These are phyloP conservation scores for Mus caroli DNA, from an alignment of 2,797 vertebrate genomes.

Conservation along the genomic window DNA sequence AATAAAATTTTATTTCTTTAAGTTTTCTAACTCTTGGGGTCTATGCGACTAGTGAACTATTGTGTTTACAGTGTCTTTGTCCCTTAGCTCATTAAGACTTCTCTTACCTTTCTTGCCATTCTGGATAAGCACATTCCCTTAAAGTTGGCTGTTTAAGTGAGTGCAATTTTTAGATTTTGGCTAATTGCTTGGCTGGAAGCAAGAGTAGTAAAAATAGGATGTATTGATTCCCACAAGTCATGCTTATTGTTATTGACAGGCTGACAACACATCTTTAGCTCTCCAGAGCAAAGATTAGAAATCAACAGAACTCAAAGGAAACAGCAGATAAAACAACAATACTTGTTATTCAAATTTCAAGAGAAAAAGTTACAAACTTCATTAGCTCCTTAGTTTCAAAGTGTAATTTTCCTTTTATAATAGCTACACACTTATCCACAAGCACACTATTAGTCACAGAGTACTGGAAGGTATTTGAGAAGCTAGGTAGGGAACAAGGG, in stretches of 20 bases:
- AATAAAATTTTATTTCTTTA: conserved; percentile 28
- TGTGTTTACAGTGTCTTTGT: not conserved
- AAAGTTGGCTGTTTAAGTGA: not conserved
- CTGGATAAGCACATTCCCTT: not conserved
- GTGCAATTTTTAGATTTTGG: not conserved
- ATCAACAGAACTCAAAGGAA: conserved; percentile 14
- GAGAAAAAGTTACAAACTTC: conserved; percentile 9
- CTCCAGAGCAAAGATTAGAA: conserved; percentile 30
- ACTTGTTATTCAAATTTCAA: conserved; percentile 26
- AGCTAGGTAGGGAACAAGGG: conserved; percentile 29
- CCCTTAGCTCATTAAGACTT: conserved; percentile 17
- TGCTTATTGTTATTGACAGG: conserved; percentile 12
- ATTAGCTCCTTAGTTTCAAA: conserved; percentile 56
- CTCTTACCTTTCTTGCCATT: conserved; percentile 27
- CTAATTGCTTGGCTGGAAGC: conserved; percentile 2
- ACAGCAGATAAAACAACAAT: conserved; percentile 20
- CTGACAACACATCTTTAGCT: not conserved
- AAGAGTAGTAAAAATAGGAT: not conserved
- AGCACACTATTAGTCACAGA: conserved; percentile 43
- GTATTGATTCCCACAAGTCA: not conserved
- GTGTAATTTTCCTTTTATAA: conserved; percentile 62
- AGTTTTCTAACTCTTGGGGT: not conserved
- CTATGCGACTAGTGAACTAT: not conserved
- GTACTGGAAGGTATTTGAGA: not conserved
- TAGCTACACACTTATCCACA: not conserved